phyloP scores from a whole-genome alignment of 2,888 invertebrate genomes.

The Ethmia dodecea region DNA sequence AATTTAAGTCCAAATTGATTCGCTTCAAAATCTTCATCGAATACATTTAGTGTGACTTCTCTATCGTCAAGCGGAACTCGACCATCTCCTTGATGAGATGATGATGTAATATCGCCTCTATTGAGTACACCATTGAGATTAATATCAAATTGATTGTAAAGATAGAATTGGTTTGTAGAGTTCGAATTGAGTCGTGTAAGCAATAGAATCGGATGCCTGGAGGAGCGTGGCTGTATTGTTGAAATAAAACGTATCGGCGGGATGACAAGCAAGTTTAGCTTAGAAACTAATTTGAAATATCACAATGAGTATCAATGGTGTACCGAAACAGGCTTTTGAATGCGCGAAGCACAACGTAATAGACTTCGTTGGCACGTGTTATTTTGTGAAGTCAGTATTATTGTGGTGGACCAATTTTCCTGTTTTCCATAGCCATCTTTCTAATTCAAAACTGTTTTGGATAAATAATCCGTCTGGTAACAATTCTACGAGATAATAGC shows the following conservation, averaged over 20 bases:
- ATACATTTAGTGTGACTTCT: slow-evolving; percentile 16
- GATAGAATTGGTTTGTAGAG: slow-evolving; percentile 36
- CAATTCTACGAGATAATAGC: too few relatives aligned
- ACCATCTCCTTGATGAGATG: slow-evolving; percentile 35
- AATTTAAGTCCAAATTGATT: slow-evolving; percentile 24
- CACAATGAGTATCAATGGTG: slow-evolving; percentile 71
- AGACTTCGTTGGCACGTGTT: slow-evolving; percentile 55
- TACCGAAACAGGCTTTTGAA: slow-evolving; percentile 67
- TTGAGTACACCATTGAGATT: slow-evolving; percentile 40
- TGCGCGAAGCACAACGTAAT: slow-evolving; percentile 54
- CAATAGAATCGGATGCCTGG: slow-evolving; percentile 51
- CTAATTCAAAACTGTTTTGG: too few relatives aligned
- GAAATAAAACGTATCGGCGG: slow-evolving; percentile 67
- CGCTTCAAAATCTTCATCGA: slow-evolving; percentile 13
- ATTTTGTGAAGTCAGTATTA: slow-evolving; percentile 3
- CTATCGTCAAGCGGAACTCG: slow-evolving; percentile 39
- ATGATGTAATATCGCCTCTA: slow-evolving; percentile 58
- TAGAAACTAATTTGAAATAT: slow-evolving; percentile 75
- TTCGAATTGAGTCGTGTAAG: slow-evolving; percentile 51
- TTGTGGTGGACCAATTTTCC: too few relatives aligned
- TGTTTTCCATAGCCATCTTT: too few relatives aligned
- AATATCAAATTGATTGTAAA: slow-evolving; percentile 32
- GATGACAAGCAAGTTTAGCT: slow-evolving; percentile 69
- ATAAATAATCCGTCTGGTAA: too few relatives aligned
- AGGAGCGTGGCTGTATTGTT: slow-evolving; percentile 72